Evolutionary conservation across 2,888 invertebrate genomes (phyloP).

Genomic region (Chymomyza fuscimana): DNA sequence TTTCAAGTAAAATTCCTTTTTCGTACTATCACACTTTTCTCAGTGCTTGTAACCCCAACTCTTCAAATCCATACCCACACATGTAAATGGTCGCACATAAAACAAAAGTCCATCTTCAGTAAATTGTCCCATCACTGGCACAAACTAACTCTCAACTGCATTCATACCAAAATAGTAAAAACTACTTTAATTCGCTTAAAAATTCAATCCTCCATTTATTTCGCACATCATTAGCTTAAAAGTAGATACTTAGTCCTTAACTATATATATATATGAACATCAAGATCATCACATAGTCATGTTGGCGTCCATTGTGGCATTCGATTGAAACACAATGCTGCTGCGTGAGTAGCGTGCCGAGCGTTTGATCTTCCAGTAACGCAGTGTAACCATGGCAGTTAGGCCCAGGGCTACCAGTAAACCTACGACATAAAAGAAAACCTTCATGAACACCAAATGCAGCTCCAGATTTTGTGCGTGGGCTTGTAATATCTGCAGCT

Average conservation of each 20-base stretch:
- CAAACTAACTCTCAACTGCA: too few relatives aligned
- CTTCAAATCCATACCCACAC: too few relatives aligned
- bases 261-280: neutral
- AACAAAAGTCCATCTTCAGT: too few relatives aligned
- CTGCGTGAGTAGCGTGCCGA: constrained; percentile 68
- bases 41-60: too few relatives aligned
- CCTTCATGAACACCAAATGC: constrained; percentile 68
- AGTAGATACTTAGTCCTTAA: neutral
- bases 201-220: neutral
- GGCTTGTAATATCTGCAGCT: constrained; percentile 59
- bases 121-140: too few relatives aligned
- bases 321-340: constrained; percentile 77
- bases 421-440: constrained; percentile 60
- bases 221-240: neutral
- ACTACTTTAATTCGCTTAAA: neutral
- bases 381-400: constrained; percentile 41
- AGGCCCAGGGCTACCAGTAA: constrained; percentile 40
- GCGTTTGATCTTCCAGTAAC: constrained; percentile 55
- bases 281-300: constrained; percentile 40
- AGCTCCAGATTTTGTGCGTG: constrained; percentile 70
- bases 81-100: too few relatives aligned
- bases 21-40: too few relatives aligned
- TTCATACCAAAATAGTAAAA: neutral
- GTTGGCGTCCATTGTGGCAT: constrained; percentile 73
- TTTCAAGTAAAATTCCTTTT: too few relatives aligned